phyloP scores from a whole-genome alignment of 2,888 invertebrate genomes.

The Tridacna gigas region DNA sequence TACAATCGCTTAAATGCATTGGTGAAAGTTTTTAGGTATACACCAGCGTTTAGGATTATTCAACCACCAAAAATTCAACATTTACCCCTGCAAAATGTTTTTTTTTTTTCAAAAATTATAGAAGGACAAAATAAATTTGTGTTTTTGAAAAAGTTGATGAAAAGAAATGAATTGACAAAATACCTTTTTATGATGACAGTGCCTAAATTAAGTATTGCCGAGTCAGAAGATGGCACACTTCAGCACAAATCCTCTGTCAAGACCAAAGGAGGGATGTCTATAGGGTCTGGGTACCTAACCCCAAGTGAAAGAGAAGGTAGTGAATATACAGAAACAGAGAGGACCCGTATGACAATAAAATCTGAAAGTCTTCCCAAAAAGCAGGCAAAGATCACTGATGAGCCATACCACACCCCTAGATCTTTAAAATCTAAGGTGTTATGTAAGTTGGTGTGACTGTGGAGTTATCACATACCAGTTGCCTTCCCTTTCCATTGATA shows the following conservation, averaged over 20 bases:
- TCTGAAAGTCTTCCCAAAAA: conserved; percentile 21
- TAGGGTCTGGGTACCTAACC: conserved; percentile 11
- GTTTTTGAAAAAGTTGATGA: background rate
- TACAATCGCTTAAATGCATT: no score
- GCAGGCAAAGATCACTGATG: background rate
- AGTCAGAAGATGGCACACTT: background rate
- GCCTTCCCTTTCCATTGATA: background rate
- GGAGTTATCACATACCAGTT: conserved; percentile 6
- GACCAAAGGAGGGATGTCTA: conserved; percentile 4
- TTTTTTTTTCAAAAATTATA: no score
- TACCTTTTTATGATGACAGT: background rate
- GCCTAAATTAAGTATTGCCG: conserved; percentile 15
- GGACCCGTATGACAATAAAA: background rate
- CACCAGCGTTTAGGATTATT: no score
- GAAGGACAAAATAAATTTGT: no score
- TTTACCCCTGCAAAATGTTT: no score
- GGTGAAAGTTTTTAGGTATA: no score
- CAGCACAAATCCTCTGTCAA: conserved; percentile 2
- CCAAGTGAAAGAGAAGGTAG: conserved; percentile 4
- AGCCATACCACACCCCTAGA: conserved; percentile 12
- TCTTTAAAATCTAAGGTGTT: conserved; percentile 1
- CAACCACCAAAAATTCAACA: no score
- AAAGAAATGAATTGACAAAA: background rate
- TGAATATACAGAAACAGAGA: conserved; percentile 9
- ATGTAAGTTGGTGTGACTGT: conserved; percentile 24